Evolutionary conservation across 2,113 vertebrate genomes (phyloP), one percentile per base, ranked within the genome.

Genomic region (Sminthopsis crassicaudata): DNA sequence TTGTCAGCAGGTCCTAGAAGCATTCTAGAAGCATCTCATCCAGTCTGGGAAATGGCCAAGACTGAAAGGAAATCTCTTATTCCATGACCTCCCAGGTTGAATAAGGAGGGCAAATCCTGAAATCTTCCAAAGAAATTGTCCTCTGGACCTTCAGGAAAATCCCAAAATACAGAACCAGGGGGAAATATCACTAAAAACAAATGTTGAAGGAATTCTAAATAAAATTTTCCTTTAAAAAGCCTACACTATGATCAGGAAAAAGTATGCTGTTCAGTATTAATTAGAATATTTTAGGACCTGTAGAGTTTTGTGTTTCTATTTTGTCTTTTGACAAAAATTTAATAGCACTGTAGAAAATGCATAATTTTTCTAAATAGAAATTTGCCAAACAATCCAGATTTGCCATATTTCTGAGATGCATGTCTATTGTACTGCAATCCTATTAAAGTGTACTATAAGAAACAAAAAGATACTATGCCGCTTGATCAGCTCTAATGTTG

Each of bases 61-160:
- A 93, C 0, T 94, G 89, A 96, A 97, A 94, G 89, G 92, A 95
- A 92, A 94, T 96, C 84, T 95, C 94, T 97, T 84, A 93, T 51
- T 93, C 91, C 89, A 54, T 92, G 57, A 96, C 50, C 76, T 94
- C 94, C 22, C 51, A 52, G 94, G 53, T 14, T 91, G 5, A 95
- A 24, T 60, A 91, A 95, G 42, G 67, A 95, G 46, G 95, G 93
- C 95, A 84, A 95, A 94, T 46, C 89, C 88, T 60, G 5, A 52
- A 95, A 90, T 5, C 76, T 57, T 95, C 92, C 94, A 91, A 92
- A 96, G 53, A 94, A 92, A 50, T 25, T 22, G 57, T 53, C 92
- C 54, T 26, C 50, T 53, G 48, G n/a, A 24, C 91, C 91, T 94
- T 60, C 60, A 93, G 27, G 55, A 46, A 92, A 91, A 95, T 84